phyloP scores from a whole-genome alignment of 2,797 vertebrate species.

The Muscicapa striata region DNA sequence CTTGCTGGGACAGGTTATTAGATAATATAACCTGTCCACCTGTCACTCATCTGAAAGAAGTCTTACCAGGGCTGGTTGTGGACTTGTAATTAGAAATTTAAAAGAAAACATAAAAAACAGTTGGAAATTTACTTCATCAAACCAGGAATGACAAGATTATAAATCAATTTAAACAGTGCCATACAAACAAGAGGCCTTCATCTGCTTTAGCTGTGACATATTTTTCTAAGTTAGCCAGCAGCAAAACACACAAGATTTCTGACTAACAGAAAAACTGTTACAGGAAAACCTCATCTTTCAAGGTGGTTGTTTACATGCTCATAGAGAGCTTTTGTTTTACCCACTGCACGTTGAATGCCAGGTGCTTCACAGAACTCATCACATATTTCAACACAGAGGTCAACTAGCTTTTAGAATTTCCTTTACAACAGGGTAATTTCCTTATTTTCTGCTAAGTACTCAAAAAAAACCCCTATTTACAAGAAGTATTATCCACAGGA shows the following conservation, averaged over 20 bases:
- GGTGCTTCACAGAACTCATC: not conserved
- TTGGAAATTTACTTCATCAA: not conserved
- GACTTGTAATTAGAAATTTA: constrained; percentile 77
- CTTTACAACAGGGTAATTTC: not conserved
- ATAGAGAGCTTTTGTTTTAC: not conserved
- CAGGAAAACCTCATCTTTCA: not conserved
- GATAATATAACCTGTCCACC: not conserved
- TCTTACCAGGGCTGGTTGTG: constrained; percentile 79
- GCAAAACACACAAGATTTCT: not conserved
- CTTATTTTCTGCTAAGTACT: not conserved
- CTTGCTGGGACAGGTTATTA: not conserved
- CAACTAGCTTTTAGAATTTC: not conserved
- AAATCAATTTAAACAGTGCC: not conserved
- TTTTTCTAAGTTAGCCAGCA: not conserved
- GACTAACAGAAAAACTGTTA: not conserved
- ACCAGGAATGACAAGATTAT: not conserved
- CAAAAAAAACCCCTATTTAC: not conserved
- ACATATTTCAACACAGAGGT: not conserved
- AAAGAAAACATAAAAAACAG: constrained; percentile 64
- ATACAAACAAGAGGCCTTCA: not conserved
- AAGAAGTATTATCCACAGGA: not conserved
- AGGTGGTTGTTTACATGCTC: not conserved
- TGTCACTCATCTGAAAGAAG: constrained; percentile 83
- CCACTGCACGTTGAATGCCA: not conserved
- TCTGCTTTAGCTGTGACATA: not conserved